A percentile compares a stretch with the other conserved stretches of the same genome.
Conservation (phyloP, 2,113 vertebrate genomes). For the Phylloscopus trochiloides region DNA sequence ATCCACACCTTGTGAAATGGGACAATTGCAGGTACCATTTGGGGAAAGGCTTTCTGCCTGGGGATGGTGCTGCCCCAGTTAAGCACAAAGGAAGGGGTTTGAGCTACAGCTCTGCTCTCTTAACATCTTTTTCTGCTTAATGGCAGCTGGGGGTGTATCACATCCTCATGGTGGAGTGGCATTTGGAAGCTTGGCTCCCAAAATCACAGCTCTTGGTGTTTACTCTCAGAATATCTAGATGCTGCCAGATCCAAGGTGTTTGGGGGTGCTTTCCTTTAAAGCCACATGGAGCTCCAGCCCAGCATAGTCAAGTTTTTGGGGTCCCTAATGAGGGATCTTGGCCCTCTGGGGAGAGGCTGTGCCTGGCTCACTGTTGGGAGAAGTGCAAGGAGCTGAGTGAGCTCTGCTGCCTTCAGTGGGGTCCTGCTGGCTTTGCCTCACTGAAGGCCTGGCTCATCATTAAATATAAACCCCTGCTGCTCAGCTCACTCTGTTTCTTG, state of each 20-base stretch:
- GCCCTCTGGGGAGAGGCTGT: background rate
- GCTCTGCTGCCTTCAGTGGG: background rate
- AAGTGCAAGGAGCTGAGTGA: background rate
- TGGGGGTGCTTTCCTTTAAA: background rate
- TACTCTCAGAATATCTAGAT: background rate
- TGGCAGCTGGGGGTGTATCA: fast-evolving
- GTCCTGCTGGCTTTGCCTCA: background rate
- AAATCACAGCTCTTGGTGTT: background rate
- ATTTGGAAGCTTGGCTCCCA: background rate
- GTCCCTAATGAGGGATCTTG: background rate
- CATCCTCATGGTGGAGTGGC: background rate
- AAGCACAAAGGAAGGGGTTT: background rate
- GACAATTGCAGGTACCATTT: background rate
- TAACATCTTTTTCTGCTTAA: background rate
- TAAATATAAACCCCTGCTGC: constrained; percentile 27
- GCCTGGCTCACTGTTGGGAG: background rate
- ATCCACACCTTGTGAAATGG: background rate
- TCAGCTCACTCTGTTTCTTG: background rate
- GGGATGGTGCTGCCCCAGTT: background rate
- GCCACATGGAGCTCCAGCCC: background rate
- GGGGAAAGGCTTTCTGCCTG: background rate
- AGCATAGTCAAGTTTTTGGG: background rate
- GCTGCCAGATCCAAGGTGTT: background rate
- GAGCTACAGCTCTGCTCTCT: background rate
- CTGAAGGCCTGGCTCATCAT: constrained; percentile 31